phyloP scores from a whole-genome alignment of 1,140 invertebrate species.

The Pseudomyrmex dendroicus region DNA sequence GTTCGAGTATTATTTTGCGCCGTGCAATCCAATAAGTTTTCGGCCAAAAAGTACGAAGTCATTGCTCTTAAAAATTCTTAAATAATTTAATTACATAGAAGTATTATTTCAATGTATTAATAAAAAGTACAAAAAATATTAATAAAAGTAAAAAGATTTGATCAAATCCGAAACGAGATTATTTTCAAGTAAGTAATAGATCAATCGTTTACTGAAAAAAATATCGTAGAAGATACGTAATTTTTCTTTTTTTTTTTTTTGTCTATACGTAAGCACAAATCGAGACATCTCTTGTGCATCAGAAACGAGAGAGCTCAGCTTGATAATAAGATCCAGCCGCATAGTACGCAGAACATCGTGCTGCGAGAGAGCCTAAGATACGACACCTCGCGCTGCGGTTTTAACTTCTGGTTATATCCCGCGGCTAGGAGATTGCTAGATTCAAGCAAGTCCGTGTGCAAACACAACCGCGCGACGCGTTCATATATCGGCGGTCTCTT shows the following conservation, averaged over 20 bases:
- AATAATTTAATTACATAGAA: not conserved
- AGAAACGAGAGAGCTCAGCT: constrained; percentile 80
- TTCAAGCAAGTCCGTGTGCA: constrained; percentile 73
- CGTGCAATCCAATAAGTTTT: not conserved
- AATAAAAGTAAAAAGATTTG: not conserved
- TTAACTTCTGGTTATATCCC: constrained; percentile 85
- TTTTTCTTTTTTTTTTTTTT: not conserved
- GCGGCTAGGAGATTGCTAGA: constrained; percentile 83
- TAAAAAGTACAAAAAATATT: not conserved
- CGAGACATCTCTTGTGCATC: constrained; percentile 25
- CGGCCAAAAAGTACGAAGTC: not conserved
- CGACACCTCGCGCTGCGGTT: constrained; percentile 84
- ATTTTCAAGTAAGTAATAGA: not conserved
- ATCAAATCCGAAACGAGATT: not conserved
- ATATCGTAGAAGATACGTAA: not conserved
- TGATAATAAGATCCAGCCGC: constrained; percentile 83
- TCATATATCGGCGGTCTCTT: constrained; percentile 30
- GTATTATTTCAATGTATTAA: not conserved
- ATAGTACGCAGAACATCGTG: constrained; percentile 45
- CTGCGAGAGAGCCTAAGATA: constrained; percentile 81
- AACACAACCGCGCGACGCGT: constrained; percentile 19
- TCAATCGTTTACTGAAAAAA: not conserved
- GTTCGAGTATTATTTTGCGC: constrained; percentile 5
- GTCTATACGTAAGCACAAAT: not conserved
- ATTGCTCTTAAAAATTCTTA: not conserved